Percentiles rank a stretch among this genome's conserved stretches.
Evolutionary conservation across 2,113 vertebrate genomes (phyloP).

Genomic region (Cricetomys ansorgei): DNA sequence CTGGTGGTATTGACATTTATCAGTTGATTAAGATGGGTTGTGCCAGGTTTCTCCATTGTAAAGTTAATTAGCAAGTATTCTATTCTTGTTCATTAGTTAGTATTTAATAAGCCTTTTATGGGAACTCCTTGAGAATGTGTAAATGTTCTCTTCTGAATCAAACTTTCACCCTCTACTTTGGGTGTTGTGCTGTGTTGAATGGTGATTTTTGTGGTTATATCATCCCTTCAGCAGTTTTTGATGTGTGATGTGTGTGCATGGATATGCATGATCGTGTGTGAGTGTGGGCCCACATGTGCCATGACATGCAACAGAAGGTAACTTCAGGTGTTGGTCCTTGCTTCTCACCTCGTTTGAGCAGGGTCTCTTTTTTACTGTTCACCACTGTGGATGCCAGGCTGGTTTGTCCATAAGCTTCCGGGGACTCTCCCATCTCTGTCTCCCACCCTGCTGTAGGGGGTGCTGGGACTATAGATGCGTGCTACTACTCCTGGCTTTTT

Average conservation of each 20-base stretch:
- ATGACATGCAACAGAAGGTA: not conserved
- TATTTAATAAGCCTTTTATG: constrained; percentile 37
- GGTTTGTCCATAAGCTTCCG: not conserved
- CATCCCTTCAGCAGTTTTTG: not conserved
- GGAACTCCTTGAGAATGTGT: constrained; percentile 17
- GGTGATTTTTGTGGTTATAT: not conserved
- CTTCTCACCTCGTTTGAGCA: not conserved
- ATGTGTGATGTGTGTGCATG: not conserved
- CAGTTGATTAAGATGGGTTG: constrained; percentile 18
- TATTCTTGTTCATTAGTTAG: constrained; percentile 39
- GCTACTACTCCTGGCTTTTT: not conserved
- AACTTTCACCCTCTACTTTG: constrained; percentile 25
- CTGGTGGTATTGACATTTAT: constrained; percentile 12
- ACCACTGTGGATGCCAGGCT: too few species aligned
- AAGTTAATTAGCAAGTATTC: constrained; percentile 55
- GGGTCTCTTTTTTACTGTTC: not conserved
- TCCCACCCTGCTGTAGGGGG: not conserved
- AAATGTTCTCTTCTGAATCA: not conserved
- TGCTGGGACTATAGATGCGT: not conserved
- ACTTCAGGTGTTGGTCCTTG: not conserved
- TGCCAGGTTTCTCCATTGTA: constrained; percentile 29
- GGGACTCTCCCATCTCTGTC: not conserved
- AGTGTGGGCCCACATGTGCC: not conserved
- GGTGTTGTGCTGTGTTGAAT: not conserved
- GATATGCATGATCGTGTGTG: not conserved